These are phyloP conservation scores for Styela clava DNA, from an alignment of 23 tunicate species.

Conservation along the genomic window DNA sequence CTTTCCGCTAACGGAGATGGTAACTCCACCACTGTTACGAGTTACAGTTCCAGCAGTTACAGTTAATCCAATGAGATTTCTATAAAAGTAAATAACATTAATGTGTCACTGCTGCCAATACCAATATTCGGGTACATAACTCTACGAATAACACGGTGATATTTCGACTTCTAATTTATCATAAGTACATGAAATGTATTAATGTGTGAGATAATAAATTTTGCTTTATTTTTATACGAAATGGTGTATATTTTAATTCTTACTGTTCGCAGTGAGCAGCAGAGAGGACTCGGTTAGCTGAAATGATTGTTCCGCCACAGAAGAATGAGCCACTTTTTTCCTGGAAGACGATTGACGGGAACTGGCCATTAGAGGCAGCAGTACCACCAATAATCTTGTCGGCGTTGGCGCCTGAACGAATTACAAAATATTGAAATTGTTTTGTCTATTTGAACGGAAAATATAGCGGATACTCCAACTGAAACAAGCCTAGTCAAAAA, in stretches of 20 bases:
- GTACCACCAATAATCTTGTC: conserved; percentile 25
- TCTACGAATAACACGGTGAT: too few species aligned
- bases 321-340: conserved; percentile 21
- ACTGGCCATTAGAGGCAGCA: conserved; percentile 3
- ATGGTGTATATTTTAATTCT: background rate
- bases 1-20: conserved; percentile 3
- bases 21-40: conserved; percentile 3
- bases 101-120: too few species aligned
- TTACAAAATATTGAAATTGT: too few species aligned
- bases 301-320: conserved; percentile 39
- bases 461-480: background rate
- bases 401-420: conserved; percentile 22
- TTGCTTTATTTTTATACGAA: too few species aligned
- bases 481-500: background rate
- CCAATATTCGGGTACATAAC: too few species aligned
- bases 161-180: too few species aligned
- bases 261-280: conserved; percentile 52
- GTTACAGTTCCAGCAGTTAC: conserved; percentile 8
- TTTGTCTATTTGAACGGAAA: background rate
- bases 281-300: conserved; percentile 22
- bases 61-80: conserved; percentile 1
- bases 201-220: too few species aligned
- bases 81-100: background rate
- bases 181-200: too few species aligned
- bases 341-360: conserved; percentile 23